Evolutionary conservation across 1,140 invertebrate genomes (phyloP).

Genomic region (Plectrocnemia conspersa): DNA sequence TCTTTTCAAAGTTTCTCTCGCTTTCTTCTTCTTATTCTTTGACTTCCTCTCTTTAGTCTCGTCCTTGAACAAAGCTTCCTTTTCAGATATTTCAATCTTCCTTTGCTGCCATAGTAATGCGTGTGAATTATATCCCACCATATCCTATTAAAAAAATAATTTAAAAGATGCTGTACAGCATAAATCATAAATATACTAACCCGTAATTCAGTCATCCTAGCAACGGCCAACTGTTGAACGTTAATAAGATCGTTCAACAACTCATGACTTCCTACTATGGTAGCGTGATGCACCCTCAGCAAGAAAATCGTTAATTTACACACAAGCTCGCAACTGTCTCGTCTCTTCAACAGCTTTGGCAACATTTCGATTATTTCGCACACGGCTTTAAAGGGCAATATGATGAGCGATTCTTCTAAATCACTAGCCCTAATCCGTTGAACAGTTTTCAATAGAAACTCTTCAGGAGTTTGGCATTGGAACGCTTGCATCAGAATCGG

Average conservation of each 20-base stretch:
- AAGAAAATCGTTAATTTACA: constrained; percentile 74
- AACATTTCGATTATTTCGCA: constrained; percentile 73
- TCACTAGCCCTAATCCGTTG: constrained; percentile 78
- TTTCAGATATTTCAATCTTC: constrained; percentile 74
- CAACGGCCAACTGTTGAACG: constrained; percentile 56
- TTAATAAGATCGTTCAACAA: constrained; percentile 66
- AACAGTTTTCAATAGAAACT: constrained; percentile 79
- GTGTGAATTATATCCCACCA: constrained; percentile 82
- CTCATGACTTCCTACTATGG: constrained; percentile 66
- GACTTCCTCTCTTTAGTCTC: constrained; percentile 63
- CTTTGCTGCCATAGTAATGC: constrained; percentile 73
- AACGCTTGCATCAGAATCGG: constrained; percentile 77
- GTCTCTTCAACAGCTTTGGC: constrained; percentile 60
- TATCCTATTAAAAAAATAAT: constrained; percentile 60
- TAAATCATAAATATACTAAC: constrained; percentile 48
- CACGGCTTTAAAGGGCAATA: constrained; percentile 79
- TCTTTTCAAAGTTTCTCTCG: constrained; percentile 67
- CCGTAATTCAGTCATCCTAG: constrained; percentile 58
- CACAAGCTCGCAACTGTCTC: constrained; percentile 70
- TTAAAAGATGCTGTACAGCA: neutral
- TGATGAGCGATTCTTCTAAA: constrained; percentile 81
- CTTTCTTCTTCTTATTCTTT: constrained; percentile 62
- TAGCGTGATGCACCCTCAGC: constrained; percentile 78
- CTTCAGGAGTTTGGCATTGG: constrained; percentile 63
- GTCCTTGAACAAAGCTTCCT: constrained; percentile 78